A percentile compares a stretch with the other conserved stretches of the same genome.
Evolutionary conservation across 2,888 invertebrate genomes (phyloP).

Genomic region (Drosophila pullipes): DNA sequence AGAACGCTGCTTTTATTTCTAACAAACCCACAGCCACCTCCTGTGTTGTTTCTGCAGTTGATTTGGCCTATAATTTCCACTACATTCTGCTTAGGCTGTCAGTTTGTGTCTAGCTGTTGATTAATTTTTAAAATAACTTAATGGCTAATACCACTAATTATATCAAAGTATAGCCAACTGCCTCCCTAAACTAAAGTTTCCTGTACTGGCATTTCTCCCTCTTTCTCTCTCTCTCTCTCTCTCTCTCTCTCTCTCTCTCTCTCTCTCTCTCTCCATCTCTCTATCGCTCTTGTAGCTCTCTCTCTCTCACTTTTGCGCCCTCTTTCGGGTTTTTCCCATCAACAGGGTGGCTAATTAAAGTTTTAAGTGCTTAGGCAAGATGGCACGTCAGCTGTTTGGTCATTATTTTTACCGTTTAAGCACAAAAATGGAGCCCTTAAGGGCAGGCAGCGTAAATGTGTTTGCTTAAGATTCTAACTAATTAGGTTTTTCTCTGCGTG

Average conservation of each 20-base stretch:
- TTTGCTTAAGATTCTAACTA: slow-evolving; percentile 50
- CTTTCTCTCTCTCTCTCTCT: slow-evolving; percentile 1
- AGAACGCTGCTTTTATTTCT: slow-evolving; percentile 25
- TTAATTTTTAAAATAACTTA: slow-evolving; percentile 76
- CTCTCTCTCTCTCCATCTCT: slow-evolving; percentile 6
- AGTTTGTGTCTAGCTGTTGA: slow-evolving; percentile 42
- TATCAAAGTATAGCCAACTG: slow-evolving; percentile 57
- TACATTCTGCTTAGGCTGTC: slow-evolving; percentile 34
- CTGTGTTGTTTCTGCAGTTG: slow-evolving; percentile 24
- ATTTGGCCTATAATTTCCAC: slow-evolving; percentile 55
- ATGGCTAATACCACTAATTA: slow-evolving; percentile 70
- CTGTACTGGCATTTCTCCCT: slow-evolving; percentile 4
- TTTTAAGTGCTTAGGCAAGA: slow-evolving; percentile 66
- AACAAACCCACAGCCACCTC: background rate
- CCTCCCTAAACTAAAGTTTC: slow-evolving; percentile 14
- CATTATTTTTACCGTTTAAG: slow-evolving; percentile 49
- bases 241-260: background rate
- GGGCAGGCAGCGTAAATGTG: slow-evolving; percentile 35
- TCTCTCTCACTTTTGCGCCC: background rate
- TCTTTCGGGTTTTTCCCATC: background rate
- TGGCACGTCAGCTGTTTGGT: slow-evolving; percentile 45
- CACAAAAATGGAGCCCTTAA: slow-evolving; percentile 20
- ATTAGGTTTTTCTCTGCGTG: slow-evolving; percentile 45
- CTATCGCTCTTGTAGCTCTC: background rate
- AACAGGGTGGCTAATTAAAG: slow-evolving; percentile 67